Conservation (phyloP, 37 sponge, comb jelly and placozoan species). For the Crambe crambe region DNA sequence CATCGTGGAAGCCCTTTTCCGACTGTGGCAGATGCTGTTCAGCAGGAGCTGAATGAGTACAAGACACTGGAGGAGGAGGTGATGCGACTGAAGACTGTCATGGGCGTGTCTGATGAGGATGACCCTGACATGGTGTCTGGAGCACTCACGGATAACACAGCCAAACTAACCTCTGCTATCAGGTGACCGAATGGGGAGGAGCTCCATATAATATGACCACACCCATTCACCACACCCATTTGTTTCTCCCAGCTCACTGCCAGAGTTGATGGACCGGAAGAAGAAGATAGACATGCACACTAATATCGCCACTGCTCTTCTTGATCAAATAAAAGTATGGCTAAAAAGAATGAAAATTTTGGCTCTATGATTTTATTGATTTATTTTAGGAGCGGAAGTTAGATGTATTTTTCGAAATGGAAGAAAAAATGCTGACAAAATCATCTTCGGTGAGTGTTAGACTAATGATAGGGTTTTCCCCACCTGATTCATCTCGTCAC, state of each 20-base stretch:
- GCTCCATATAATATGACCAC: not conserved
- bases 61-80: constrained; percentile 89
- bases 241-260: constrained; percentile 64
- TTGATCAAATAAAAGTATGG: constrained; percentile 90
- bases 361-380: not conserved
- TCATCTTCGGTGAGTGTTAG: constrained; percentile 84
- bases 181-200: constrained; percentile 53
- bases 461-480: too few species aligned
- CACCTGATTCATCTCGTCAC: too few species aligned
- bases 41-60: constrained; percentile 85
- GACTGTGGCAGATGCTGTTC: constrained; percentile 95
- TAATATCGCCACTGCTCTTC: constrained; percentile 94
- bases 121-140: constrained; percentile 63
- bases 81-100: constrained; percentile 84
- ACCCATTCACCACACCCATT: not conserved
- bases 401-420: constrained; percentile 94
- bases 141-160: constrained; percentile 77
- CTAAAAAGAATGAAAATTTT: not conserved
- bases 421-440: constrained; percentile 94
- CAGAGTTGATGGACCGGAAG: constrained; percentile 96
- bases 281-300: constrained; percentile 98
- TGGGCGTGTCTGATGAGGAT: constrained; percentile 79
- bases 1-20: constrained; percentile 94
- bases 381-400: constrained; percentile 73
- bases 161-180: constrained; percentile 82